Evolutionary conservation across 2,113 vertebrate genomes (phyloP).

Genomic region (Bubalus kerabau): DNA sequence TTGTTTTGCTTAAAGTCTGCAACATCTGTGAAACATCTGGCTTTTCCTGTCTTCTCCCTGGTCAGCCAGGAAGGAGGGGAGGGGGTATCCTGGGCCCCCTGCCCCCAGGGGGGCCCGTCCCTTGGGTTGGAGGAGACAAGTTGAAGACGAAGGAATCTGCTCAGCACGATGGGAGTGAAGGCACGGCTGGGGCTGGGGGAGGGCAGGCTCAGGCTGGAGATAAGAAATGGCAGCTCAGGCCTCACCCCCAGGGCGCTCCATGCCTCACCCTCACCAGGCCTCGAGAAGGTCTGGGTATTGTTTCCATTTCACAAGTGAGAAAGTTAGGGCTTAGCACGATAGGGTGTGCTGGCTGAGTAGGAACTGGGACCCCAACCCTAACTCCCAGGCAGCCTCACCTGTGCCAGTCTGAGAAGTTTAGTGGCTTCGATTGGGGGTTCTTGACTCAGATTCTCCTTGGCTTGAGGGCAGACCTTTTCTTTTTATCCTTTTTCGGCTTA

Average conservation of each 20-base stretch:
- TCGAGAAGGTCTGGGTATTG: background rate
- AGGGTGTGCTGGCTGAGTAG: background rate
- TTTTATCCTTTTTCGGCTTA: background rate
- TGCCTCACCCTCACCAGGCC: background rate
- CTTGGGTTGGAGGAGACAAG: background rate
- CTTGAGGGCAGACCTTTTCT: background rate
- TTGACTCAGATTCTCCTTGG: background rate
- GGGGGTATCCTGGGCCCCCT: background rate
- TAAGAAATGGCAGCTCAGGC: background rate
- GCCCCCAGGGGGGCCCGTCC: background rate
- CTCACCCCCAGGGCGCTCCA: background rate
- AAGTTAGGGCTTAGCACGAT: background rate
- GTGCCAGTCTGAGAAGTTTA: background rate
- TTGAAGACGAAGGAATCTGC: background rate
- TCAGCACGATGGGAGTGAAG: background rate
- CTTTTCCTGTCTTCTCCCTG: background rate
- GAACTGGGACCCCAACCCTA: background rate
- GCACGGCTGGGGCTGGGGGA: background rate
- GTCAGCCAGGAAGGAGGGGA: background rate
- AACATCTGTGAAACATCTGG: slow-evolving; percentile 54
- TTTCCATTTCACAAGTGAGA: background rate
- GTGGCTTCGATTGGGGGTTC: rapidly evolving
- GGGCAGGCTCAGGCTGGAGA: background rate
- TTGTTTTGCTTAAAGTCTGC: background rate
- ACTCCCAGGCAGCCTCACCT: background rate